These are phyloP conservation scores for Crocodylus rhombifer DNA, from an alignment of 2,797 vertebrate genomes.

Conservation along the genomic window DNA sequence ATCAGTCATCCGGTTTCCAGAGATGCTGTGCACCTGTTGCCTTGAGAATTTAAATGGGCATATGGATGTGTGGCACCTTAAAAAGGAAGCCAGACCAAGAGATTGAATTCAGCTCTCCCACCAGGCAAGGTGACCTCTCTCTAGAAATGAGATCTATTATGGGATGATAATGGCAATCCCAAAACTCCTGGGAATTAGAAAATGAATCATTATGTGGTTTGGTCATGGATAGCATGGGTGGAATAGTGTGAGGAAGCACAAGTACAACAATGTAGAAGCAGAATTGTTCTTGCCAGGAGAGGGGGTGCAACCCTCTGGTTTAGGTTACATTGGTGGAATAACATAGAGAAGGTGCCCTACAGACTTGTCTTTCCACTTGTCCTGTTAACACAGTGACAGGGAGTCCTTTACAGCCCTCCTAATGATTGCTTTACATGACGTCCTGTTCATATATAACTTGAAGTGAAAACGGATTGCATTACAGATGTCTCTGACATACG, in stretches of 20 bases:
- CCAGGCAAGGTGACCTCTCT: background rate
- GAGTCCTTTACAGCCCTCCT: slow-evolving; percentile 5
- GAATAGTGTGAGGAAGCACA: background rate
- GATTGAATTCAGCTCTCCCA: background rate
- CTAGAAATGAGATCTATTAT: background rate
- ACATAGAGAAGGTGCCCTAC: background rate
- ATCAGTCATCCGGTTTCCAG: background rate
- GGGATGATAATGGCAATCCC: background rate
- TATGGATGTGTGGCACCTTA: background rate
- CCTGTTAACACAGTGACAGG: background rate
- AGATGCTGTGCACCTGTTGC: background rate
- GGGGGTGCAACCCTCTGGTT: fast-evolving
- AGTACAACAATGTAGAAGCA: background rate
- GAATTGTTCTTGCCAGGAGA: background rate
- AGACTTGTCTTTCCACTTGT: background rate
- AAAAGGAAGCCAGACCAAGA: background rate
- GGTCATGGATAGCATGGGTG: background rate
- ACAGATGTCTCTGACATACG: slow-evolving; percentile 69
- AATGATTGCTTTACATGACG: background rate
- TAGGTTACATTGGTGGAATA: background rate
- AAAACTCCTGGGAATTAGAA: background rate
- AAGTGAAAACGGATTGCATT: slow-evolving; percentile 25
- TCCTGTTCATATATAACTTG: background rate
- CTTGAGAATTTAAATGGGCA: background rate
- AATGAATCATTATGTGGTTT: fast-evolving